phyloP scores from a whole-genome alignment of 1,140 invertebrate species.

The Drosophila grimshawi region DNA sequence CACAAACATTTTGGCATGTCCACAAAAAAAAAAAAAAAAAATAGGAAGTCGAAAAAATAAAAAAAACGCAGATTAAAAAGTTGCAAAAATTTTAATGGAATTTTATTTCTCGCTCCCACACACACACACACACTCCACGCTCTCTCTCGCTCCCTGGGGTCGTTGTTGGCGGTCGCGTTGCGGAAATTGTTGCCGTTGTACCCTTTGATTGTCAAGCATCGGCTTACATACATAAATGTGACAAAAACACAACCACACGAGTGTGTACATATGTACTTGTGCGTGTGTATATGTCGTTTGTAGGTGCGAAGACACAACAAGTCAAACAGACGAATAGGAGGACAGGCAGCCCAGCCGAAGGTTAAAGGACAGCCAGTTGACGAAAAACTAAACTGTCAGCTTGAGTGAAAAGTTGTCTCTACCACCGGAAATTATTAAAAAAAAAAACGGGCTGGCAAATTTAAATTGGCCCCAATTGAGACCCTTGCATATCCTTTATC shows the following conservation, averaged over 20 bases:
- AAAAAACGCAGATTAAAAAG: constrained; percentile 73
- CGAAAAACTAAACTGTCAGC: constrained; percentile 35
- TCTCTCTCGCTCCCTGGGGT: constrained; percentile 20
- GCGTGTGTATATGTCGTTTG: constrained; percentile 3
- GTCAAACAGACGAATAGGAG: constrained; percentile 13
- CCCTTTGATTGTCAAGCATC: constrained; percentile 78
- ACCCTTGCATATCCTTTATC: neutral
- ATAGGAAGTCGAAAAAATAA: constrained; percentile 34
- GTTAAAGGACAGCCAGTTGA: constrained; percentile 22
- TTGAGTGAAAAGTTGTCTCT: constrained; percentile 38
- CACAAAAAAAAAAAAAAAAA: constrained; percentile 23
- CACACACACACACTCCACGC: neutral
- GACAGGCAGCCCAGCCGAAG: constrained; percentile 3
- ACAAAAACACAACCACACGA: constrained; percentile 49
- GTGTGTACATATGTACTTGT: neutral
- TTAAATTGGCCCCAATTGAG: neutral
- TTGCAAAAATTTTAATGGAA: constrained; percentile 81
- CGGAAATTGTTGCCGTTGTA: constrained; percentile 68
- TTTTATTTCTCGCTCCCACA: constrained; percentile 55
- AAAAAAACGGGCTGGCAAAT: neutral
- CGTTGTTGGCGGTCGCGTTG: constrained; percentile 59
- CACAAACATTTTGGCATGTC: constrained; percentile 70
- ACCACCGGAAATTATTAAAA: constrained; percentile 11
- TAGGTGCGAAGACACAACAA: constrained; percentile 43
- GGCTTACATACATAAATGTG: constrained; percentile 77